Evolutionary conservation across 2,113 vertebrate genomes (phyloP), one percentile per base, ranked within the genome.

Genomic region (Hippocampus abdominalis): DNA sequence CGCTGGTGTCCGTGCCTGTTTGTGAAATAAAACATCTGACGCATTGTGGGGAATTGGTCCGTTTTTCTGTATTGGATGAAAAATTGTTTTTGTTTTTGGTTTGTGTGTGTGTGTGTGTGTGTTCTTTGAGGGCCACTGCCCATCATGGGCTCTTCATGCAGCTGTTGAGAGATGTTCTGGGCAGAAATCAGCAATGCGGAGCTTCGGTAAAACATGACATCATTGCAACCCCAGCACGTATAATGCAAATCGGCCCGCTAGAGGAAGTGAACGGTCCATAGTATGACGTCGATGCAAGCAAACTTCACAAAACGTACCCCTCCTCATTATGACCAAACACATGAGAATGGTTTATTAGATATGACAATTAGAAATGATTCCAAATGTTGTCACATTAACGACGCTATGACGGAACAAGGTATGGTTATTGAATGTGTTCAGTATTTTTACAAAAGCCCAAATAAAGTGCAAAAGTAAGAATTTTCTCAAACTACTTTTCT

Each of bases 1-100:
- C 6, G 71, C 39, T 49, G 29, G 36, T 15, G 77, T 81, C 2
- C 42, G 13, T 79, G 46, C 76, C 39, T 81, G n/a, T 76, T 40
- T 68, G 15, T 76, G 3, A 46, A 20, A 39, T 27, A 59, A 9
- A 12, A 59, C 13, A 29, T 13, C 5, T 13, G 12, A 59, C 13
- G 7, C 25, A 16, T 18, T 62, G 49, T 27, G 20, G n/a, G 49
- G 48, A 51, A 12, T 21, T 8, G 2, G 21, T 51, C 49, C 9
- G 18, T n/a, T 48, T 44, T 18, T 48, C 46, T 48, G 18, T 48
- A 16, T 48, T 18, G 46, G 16, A 48, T 44, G 42, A 44, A 10
- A 11, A 40, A 16, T 46, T 46, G 1, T 46, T 46, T 16, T 15
- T 16, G 16, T 0, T 46, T 16, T 46, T 15, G 29, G 29, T 48